A percentile compares a stretch with the other conserved stretches of the same genome.
Evolutionary conservation across 2,113 vertebrate species (phyloP).

Genomic region (Falcunculus frontatus): DNA sequence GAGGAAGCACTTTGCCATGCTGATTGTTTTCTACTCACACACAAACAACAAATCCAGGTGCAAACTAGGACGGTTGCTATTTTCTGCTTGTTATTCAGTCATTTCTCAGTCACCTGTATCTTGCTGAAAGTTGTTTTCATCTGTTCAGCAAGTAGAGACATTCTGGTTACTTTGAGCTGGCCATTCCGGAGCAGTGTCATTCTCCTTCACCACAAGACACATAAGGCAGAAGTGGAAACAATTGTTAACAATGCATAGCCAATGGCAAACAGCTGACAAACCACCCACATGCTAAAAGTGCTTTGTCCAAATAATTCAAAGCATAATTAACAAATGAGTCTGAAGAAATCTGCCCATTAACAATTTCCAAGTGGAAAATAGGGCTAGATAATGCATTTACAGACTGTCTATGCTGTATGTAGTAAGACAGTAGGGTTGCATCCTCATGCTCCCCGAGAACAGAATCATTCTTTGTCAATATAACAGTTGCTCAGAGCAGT

Average conservation of each 20-base stretch:
- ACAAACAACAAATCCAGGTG: neutral
- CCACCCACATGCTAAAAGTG: neutral
- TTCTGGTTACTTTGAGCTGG: neutral
- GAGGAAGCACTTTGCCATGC: neutral
- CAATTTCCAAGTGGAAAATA: neutral
- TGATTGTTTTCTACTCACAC: neutral
- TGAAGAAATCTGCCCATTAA: neutral
- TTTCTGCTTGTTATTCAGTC: neutral
- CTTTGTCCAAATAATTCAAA: neutral
- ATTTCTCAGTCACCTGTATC: neutral
- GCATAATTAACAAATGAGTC: neutral
- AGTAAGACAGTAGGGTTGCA: neutral
- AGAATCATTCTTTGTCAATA: neutral
- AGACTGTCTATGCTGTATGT: neutral
- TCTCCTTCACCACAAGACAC: neutral
- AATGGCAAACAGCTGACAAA: neutral
- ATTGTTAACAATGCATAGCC: neutral
- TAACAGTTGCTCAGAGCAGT: neutral
- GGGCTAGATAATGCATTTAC: neutral
- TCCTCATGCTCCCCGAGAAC: neutral
- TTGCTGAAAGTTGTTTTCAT: neutral
- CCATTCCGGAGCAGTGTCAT: neutral
- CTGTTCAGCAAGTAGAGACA: neutral
- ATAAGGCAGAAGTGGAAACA: neutral
- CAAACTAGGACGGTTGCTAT: neutral